Base-by-base conservation (phyloP, 2,888 invertebrate species). In the Lasius fuliginosus region DNA sequence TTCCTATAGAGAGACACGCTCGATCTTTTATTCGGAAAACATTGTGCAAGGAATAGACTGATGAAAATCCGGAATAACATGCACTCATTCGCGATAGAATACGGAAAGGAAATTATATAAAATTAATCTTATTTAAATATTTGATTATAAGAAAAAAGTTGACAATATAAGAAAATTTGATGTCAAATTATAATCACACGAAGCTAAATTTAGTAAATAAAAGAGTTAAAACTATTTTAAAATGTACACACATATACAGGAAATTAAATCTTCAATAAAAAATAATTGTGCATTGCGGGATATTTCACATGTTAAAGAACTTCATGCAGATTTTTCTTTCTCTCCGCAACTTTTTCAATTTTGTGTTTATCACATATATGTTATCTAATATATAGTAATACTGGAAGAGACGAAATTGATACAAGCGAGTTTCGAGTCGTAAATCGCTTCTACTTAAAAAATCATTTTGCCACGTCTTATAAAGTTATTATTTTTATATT, bases 1-100 rank as follows among this genome's bases (percentile, higher is more conserved):
- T 62, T 68, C 46, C 46, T n/a, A 79, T n/a, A 79, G 75, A 79
- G 75, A 84, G 76, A 77, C 68, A 62, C 23, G 30, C 33, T 42
- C 40, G 42, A 58, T 74, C 53, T 49, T 65, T 40, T 71, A 65
- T 76, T 67, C 68, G 56, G 58, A 60, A 71, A 81, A 71, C 46
- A 30, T 71, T 23, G 36, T 15, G 3, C 11, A 67, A 67, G 27
- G 58, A 33, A 58, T 12, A 12, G 42, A n/a, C 9, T 49, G 33
- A 3, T 36, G 9, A 18, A 49, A 46, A 46, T 33, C 42, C 8
- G 23, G 9, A 23, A 46, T 27, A 36, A 68, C 36, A 49, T 77
- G 76, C 33, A 62, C 27, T 40, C 27, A 36, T 74, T 60, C 15
- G 15, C 15, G 18, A 27, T 15, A 11, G 49, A 18, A 46, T 23